Evolutionary conservation across 1,140 invertebrate genomes (phyloP).

Genomic region (Oncopodura yosiiana): DNA sequence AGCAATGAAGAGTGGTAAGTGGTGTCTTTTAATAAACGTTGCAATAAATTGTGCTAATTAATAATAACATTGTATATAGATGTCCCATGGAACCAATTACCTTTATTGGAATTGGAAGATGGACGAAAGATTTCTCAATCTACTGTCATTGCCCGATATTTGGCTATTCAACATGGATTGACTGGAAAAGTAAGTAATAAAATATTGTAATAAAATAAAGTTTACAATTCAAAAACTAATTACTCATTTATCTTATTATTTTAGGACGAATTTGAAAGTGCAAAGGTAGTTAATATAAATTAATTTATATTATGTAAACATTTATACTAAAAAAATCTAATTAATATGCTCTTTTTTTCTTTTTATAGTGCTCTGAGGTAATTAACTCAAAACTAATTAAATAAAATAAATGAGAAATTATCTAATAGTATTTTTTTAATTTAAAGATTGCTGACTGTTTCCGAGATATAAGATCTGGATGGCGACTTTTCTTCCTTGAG

Average conservation of each 20-base stretch:
- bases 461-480: too few relatives aligned
- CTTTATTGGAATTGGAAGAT: constrained; percentile 10
- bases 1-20: too few relatives aligned
- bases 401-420: neutral
- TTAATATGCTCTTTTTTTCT: neutral
- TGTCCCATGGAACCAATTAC: constrained; percentile 5
- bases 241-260: too few relatives aligned
- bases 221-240: too few relatives aligned
- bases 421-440: neutral
- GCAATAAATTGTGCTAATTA: too few relatives aligned
- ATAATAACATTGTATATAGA: too few relatives aligned
- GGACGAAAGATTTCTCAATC: neutral
- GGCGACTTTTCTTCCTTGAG: neutral
- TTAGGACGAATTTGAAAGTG: too few relatives aligned
- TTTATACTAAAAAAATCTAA: neutral
- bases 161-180: neutral
- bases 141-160: neutral
- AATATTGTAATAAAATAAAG: too few relatives aligned
- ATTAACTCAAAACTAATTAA: neutral
- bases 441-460: too few relatives aligned
- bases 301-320: too few relatives aligned
- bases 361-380: neutral
- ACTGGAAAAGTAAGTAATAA: neutral
- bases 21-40: too few relatives aligned
- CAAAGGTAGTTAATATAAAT: too few relatives aligned